These are phyloP conservation scores for Enteromius mattozi DNA, from an alignment of 2,797 vertebrate species.

Conservation along the genomic window DNA sequence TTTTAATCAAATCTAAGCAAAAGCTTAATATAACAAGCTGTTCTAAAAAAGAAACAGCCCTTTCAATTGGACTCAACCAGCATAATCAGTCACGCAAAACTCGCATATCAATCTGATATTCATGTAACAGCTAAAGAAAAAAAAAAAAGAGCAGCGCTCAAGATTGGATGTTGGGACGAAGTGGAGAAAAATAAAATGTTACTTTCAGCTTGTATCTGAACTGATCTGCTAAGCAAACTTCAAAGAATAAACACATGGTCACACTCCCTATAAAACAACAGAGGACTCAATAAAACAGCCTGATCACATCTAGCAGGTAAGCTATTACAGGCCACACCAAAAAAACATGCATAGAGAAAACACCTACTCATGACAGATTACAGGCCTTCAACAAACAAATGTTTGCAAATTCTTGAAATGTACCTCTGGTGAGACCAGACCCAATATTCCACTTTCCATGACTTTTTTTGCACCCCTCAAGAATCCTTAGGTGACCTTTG, in stretches of 20 bases:
- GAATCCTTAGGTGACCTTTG: constrained; percentile 2
- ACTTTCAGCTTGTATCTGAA: neutral
- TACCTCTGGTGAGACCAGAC: neutral
- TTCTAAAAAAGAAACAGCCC: neutral
- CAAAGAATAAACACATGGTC: neutral
- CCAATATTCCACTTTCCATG: neutral
- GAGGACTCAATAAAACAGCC: neutral
- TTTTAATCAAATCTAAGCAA: neutral
- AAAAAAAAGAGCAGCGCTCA: no score
- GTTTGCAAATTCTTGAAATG: neutral
- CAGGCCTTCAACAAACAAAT: neutral
- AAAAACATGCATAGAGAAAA: neutral
- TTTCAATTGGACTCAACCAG: neutral
- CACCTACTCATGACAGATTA: constrained; percentile 5
- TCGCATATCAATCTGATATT: neutral
- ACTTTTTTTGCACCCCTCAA: neutral
- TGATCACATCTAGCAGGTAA: neutral
- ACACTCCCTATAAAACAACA: neutral
- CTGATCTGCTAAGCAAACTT: neutral
- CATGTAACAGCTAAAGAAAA: neutral
- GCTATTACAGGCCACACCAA: neutral
- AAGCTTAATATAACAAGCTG: neutral
- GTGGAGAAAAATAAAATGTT: neutral
- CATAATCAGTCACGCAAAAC: neutral
- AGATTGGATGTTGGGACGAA: neutral